Conservation (phyloP, 2,888 invertebrate genomes). For the Pheosia gnoma region DNA sequence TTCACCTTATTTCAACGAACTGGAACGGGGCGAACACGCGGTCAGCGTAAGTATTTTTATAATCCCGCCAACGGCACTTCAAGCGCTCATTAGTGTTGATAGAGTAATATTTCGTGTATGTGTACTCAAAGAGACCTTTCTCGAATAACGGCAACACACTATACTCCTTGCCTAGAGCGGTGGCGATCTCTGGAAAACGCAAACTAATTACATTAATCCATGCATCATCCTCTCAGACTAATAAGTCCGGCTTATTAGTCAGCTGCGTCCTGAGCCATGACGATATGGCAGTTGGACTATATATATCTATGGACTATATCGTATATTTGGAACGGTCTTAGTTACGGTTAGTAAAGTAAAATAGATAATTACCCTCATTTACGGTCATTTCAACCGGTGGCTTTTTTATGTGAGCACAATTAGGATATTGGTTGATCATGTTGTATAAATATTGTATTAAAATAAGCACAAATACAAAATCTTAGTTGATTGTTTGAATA, state of each 20-base stretch:
- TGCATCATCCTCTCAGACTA: too few relatives aligned
- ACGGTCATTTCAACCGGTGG: slow-evolving; percentile 1
- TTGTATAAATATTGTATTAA: slow-evolving; percentile 1
- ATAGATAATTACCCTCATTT: not conserved
- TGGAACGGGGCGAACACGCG: slow-evolving; percentile 42
- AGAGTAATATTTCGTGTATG: slow-evolving; percentile 52
- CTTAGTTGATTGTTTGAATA: not conserved
- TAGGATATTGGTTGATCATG: slow-evolving; percentile 3
- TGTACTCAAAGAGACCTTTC: slow-evolving; percentile 50
- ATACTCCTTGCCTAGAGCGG: slow-evolving; percentile 46
- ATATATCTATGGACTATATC: too few relatives aligned
- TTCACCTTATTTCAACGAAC: slow-evolving; percentile 52
- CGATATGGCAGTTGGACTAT: too few relatives aligned
- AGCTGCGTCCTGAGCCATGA: too few relatives aligned
- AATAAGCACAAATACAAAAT: not conserved
- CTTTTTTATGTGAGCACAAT: slow-evolving; percentile 8
- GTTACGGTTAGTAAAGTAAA: too few relatives aligned
- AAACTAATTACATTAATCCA: not conserved
- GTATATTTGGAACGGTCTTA: too few relatives aligned
- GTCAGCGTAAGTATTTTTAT: slow-evolving; percentile 33
- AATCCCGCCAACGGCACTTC: slow-evolving; percentile 48
- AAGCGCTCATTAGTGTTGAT: slow-evolving; percentile 50
- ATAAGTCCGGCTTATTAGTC: too few relatives aligned
- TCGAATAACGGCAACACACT: slow-evolving; percentile 58
- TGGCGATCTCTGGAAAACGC: slow-evolving; percentile 44